Conservation (phyloP, 2,888 invertebrate species). For the Chrysina gloriosa region DNA sequence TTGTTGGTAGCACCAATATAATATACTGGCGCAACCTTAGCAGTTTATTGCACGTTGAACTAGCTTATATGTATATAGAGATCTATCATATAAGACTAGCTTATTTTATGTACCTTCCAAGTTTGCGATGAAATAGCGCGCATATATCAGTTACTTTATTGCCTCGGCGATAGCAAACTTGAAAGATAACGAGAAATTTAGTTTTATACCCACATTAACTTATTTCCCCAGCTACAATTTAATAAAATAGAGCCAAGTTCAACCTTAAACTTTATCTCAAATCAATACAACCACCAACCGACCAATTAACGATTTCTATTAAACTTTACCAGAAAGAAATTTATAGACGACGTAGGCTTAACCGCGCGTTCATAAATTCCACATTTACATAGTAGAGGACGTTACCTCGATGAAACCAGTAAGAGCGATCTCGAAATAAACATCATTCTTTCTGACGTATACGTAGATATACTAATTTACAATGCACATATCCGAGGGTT, state of each 20-base stretch:
- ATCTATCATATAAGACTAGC: not conserved
- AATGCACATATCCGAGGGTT: not conserved
- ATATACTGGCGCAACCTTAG: no score
- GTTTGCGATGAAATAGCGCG: not conserved
- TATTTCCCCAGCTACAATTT: not conserved
- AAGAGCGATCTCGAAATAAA: not conserved
- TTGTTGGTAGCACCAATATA: no score
- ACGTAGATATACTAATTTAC: not conserved
- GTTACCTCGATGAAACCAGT: conserved; percentile 2
- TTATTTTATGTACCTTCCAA: not conserved
- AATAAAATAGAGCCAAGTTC: not conserved
- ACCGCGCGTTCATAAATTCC: not conserved
- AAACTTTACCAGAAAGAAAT: not conserved
- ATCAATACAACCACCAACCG: not conserved
- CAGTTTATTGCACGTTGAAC: no score
- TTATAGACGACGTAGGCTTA: not conserved
- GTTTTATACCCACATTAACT: not conserved
- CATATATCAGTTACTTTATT: not conserved
- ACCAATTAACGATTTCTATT: not conserved
- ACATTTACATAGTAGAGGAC: conserved; percentile 12
- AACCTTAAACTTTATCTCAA: not conserved
- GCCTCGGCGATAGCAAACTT: not conserved
- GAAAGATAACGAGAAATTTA: not conserved
- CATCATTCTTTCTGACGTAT: not conserved
- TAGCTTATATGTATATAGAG: no score